A percentile compares a stretch with the other conserved stretches of the same genome.
Conservation (phyloP, 2,113 vertebrate genomes). For the Hiodon tergisus region DNA sequence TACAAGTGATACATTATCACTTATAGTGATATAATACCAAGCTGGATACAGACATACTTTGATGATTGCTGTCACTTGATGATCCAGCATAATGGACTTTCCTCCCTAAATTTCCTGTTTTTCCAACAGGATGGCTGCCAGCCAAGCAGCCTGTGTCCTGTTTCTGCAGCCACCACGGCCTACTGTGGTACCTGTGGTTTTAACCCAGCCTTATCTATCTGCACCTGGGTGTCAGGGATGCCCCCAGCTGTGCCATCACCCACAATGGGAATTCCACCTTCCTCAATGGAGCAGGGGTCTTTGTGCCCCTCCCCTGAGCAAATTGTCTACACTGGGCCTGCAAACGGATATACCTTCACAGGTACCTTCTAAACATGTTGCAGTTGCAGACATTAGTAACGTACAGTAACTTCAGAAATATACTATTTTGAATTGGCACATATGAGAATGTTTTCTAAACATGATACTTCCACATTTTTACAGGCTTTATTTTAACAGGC, state of each 20-base stretch:
- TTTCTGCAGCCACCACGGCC: constrained; percentile 54
- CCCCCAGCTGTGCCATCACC: constrained; percentile 9
- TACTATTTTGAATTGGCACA: background rate
- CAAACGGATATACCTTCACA: constrained; percentile 62
- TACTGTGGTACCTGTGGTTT: constrained; percentile 79
- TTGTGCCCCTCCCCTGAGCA: constrained; percentile 69
- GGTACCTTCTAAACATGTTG: constrained; percentile 56
- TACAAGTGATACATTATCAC: too few relatives aligned
- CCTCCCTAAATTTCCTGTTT: background rate
- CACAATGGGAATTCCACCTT: background rate
- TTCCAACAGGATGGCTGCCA: constrained; percentile 59
- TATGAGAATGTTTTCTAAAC: background rate
- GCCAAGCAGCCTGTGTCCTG: constrained; percentile 67
- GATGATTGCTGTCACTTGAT: constrained; percentile 34
- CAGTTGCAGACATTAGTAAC: background rate
- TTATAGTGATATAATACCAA: too few relatives aligned
- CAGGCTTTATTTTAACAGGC: background rate
- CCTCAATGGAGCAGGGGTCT: constrained; percentile 12
- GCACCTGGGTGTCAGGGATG: constrained; percentile 56
- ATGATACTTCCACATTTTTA: background rate
- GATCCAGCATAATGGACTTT: background rate
- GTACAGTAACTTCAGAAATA: background rate
- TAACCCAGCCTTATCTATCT: constrained; percentile 58
- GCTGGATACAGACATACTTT: background rate
- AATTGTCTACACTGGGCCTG: constrained; percentile 59